Evolutionary conservation across 2,113 vertebrate genomes (phyloP).

Genomic region (Acrocephalus kingi): DNA sequence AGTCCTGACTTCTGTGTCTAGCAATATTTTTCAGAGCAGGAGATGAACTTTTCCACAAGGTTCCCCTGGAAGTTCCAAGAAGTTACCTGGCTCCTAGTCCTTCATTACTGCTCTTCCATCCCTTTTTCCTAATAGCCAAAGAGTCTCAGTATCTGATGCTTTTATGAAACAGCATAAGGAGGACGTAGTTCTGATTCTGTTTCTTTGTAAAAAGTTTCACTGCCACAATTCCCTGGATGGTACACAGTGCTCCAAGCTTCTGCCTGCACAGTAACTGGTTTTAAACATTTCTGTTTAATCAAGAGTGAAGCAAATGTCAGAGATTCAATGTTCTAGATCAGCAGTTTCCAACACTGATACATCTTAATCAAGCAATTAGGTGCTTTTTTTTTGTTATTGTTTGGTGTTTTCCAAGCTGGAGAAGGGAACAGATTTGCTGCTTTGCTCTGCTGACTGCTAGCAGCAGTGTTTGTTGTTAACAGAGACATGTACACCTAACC

Average conservation of each 20-base stretch:
- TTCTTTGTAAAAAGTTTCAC: background rate
- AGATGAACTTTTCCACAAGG: background rate
- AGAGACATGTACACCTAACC: constrained; percentile 98
- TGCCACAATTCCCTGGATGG: background rate
- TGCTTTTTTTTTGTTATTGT: constrained; percentile 58
- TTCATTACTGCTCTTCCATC: background rate
- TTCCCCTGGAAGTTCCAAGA: background rate
- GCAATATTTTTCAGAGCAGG: background rate
- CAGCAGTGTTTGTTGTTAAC: constrained; percentile 90
- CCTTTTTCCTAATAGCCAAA: background rate
- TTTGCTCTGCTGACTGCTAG: constrained; percentile 87
- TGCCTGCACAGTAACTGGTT: background rate
- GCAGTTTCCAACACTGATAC: constrained; percentile 74
- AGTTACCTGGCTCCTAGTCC: background rate
- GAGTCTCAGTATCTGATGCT: background rate
- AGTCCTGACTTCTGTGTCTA: background rate
- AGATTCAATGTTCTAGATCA: constrained; percentile 77
- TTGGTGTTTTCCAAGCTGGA: constrained; percentile 69
- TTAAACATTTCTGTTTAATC: constrained; percentile 69
- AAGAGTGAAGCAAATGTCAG: constrained; percentile 75
- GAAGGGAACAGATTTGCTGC: constrained; percentile 82
- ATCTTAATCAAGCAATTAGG: constrained; percentile 82
- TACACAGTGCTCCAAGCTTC: background rate
- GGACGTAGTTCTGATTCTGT: background rate
- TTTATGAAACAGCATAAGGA: background rate